Conservation (phyloP, 53 echinoderm and acorn worm genomes). For the Patiria pectinifera region DNA sequence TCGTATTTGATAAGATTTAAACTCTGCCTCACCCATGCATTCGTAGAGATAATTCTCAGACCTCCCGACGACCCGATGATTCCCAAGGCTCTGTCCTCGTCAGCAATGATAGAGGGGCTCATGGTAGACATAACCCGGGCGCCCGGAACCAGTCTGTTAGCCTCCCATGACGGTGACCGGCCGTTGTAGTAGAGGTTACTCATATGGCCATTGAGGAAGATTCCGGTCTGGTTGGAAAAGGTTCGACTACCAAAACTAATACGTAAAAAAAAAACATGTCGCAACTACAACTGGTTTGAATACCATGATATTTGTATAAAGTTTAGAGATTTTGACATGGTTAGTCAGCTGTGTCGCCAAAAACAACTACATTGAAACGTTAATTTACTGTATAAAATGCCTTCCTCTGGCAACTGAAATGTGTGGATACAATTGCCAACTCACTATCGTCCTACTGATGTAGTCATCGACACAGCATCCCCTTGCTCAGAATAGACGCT, state of each 20-base stretch:
- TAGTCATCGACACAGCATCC: slow-evolving; percentile 76
- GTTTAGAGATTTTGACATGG: not conserved
- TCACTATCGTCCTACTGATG: slow-evolving; percentile 73
- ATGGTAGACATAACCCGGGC: slow-evolving; percentile 69
- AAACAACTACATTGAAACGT: not conserved
- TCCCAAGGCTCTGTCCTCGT: slow-evolving; percentile 57
- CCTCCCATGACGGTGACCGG: slow-evolving; percentile 60
- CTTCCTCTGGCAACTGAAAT: not conserved
- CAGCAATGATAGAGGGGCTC: slow-evolving; percentile 57
- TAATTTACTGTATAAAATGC: not conserved
- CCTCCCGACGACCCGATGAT: slow-evolving; percentile 80
- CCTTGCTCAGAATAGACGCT: slow-evolving; percentile 77
- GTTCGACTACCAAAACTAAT: slow-evolving; percentile 76
- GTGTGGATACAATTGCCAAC: not conserved
- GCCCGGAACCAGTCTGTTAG: slow-evolving; percentile 63
- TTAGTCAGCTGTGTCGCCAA: not conserved
- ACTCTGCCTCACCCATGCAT: slow-evolving; percentile 67
- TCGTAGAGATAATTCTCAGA: slow-evolving; percentile 68
- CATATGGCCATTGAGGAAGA: slow-evolving; percentile 76
- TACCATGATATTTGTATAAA: not conserved
- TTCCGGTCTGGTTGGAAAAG: slow-evolving; percentile 69
- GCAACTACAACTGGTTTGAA: not conserved
- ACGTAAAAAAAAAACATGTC: not conserved
- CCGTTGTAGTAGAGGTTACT: slow-evolving; percentile 65
- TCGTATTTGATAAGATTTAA: too few relatives aligned